Conservation (phyloP, 2,888 invertebrate species). For the Leucoma salicis region DNA sequence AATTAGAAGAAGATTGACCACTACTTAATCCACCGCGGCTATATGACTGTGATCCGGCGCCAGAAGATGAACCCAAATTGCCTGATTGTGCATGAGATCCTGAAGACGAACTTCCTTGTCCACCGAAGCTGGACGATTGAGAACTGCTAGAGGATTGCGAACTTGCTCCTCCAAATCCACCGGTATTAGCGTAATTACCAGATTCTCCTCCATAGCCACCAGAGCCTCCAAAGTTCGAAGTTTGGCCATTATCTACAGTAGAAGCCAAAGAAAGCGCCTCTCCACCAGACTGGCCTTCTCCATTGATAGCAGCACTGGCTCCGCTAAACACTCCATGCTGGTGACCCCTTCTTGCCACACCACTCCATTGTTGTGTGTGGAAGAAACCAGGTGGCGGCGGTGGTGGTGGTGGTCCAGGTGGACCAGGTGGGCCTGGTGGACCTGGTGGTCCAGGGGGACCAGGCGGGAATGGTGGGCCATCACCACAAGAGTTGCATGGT, state of each 20-base stretch:
- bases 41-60: slow-evolving; percentile 7
- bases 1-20: slow-evolving; percentile 1
- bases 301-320: slow-evolving; percentile 38
- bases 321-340: slow-evolving; percentile 53
- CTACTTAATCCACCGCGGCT: not conserved
- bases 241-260: slow-evolving; percentile 8
- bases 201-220: slow-evolving; percentile 1
- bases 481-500: slow-evolving; percentile 23
- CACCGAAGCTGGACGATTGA: slow-evolving; percentile 14
- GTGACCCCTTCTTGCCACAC: slow-evolving; percentile 45
- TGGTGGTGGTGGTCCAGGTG: slow-evolving; percentile 2
- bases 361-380: slow-evolving; percentile 59
- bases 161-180: slow-evolving; percentile 7
- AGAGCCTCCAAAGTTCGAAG: slow-evolving; percentile 1
- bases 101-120: slow-evolving; percentile 7
- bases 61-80: slow-evolving; percentile 4
- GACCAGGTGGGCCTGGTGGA: not conserved
- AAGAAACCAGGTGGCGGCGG: slow-evolving; percentile 31
- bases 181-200: slow-evolving; percentile 5
- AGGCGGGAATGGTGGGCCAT: slow-evolving; percentile 2
- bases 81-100: slow-evolving; percentile 8
- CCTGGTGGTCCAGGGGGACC: not conserved
- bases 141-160: slow-evolving; percentile 19
- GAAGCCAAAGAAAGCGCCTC: slow-evolving; percentile 50
- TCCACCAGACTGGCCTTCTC: slow-evolving; percentile 30